Evolutionary conservation across 2,113 vertebrate species (phyloP), one percentile per base, ranked within the genome.

Genomic region (Xyrauchen texanus): DNA sequence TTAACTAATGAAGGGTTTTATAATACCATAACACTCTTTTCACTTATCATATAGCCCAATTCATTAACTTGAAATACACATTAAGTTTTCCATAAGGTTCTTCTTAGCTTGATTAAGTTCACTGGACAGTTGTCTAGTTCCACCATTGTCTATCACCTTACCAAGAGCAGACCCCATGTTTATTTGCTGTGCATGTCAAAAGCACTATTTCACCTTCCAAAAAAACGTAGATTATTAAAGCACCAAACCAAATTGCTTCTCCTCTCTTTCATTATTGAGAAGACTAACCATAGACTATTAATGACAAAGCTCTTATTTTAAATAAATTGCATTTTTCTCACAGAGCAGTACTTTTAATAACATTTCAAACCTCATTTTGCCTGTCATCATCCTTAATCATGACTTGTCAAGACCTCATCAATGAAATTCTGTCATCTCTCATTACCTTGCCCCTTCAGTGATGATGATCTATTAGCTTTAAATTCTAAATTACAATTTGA

Each of bases 361-460:
- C 12, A 13, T 16, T 49, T 4, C 8, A 68, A 69, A 12, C 3
- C 55, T 11, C 55, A 46, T 72, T 71, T 72, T 72, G 55, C 13
- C 45, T 61, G 44, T 42, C 55, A 72, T 72, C 55, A 72, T 72
- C 55, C 21, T 34, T 34, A 34, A 34, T 34, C 21, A 1, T 34
- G 21, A 34, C 77, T 68, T 77, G 45, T 74, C 68, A 76, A 76
- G 52, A 83, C 72, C 15, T 76, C 72, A 67, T 10, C 58, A n/a
- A 12, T 68, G 55, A 11, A 58, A 64, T 9, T 73, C 2, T 46
- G 8, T 21, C 64, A 74, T 15, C 21, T 55, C 11, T 61, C 68
- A 73, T 34, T 77, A 1, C 10, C 65, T n/a, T 53, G 52, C n/a
- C 21, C 15, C 62, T 55, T 66, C 47, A 62, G 0, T 62, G 12